Evolutionary conservation across 1,140 invertebrate species (phyloP).

Genomic region (Scylla paramamosain): DNA sequence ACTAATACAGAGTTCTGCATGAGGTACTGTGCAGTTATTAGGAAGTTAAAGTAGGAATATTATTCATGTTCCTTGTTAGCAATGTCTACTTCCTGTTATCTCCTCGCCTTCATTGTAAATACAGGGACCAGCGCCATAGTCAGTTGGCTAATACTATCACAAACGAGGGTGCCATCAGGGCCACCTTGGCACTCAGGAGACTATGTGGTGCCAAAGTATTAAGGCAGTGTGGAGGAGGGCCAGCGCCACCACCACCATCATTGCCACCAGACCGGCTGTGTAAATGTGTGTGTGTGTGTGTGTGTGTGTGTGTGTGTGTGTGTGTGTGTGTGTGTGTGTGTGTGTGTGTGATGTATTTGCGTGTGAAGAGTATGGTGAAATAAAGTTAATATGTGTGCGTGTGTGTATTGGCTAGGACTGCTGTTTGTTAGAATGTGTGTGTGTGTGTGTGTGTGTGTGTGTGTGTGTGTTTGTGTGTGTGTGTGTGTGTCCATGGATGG

Average conservation of each 20-base stretch:
- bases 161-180: conserved; percentile 28
- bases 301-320: conserved; percentile 8
- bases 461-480: neutral
- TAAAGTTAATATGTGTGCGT: too few species aligned
- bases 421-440: neutral
- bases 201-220: conserved; percentile 53
- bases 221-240: conserved; percentile 16
- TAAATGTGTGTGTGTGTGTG: neutral
- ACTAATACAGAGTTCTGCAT: too few species aligned
- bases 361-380: too few species aligned
- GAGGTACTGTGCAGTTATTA: too few species aligned
- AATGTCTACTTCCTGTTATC: neutral
- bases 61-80: neutral
- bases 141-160: neutral
- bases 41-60: too few species aligned
- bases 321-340: neutral
- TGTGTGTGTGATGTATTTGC: too few species aligned
- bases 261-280: neutral
- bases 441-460: conserved; percentile 21
- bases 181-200: conserved; percentile 55
- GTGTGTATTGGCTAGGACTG: too few species aligned
- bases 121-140: neutral
- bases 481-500: neutral
- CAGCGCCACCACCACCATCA: conserved; percentile 6
- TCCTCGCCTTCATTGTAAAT: neutral